Conservation (phyloP, 2,888 invertebrate genomes). For the Leptinotarsa juncta region DNA sequence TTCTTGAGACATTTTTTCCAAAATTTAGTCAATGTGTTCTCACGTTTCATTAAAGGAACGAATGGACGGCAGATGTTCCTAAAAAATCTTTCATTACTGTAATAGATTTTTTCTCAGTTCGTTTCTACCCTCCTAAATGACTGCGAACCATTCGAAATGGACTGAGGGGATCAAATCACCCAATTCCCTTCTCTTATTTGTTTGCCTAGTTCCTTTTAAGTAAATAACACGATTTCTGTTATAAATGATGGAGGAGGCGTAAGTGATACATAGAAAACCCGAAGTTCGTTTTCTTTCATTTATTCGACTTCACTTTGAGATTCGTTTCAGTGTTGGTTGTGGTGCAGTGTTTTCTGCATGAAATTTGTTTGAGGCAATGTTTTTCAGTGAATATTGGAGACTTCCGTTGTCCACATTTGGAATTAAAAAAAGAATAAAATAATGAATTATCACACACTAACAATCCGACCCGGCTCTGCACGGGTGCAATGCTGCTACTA, state of each 20-base stretch:
- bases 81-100: slow-evolving; percentile 2
- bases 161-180: neutral
- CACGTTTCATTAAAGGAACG: neutral
- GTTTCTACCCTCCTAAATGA: slow-evolving; percentile 7
- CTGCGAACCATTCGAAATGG: neutral
- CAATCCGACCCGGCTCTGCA: too few relatives aligned
- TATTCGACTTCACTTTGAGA: too few relatives aligned
- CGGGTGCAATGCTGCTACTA: too few relatives aligned
- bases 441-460: too few relatives aligned
- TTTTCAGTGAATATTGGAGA: too few relatives aligned
- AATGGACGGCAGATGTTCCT: neutral
- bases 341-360: too few relatives aligned
- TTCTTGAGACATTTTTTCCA: neutral
- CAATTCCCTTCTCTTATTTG: neutral
- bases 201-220: neutral
- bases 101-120: slow-evolving; percentile 1
- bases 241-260: neutral
- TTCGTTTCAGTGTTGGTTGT: too few relatives aligned
- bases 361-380: too few relatives aligned
- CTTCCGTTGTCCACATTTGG: too few relatives aligned
- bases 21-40: neutral
- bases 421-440: too few relatives aligned
- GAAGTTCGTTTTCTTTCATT: neutral
- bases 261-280: neutral
- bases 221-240: slow-evolving; percentile 4